Conservation (phyloP, 2,797 vertebrate species). For the Sphaeramia orbicularis region DNA sequence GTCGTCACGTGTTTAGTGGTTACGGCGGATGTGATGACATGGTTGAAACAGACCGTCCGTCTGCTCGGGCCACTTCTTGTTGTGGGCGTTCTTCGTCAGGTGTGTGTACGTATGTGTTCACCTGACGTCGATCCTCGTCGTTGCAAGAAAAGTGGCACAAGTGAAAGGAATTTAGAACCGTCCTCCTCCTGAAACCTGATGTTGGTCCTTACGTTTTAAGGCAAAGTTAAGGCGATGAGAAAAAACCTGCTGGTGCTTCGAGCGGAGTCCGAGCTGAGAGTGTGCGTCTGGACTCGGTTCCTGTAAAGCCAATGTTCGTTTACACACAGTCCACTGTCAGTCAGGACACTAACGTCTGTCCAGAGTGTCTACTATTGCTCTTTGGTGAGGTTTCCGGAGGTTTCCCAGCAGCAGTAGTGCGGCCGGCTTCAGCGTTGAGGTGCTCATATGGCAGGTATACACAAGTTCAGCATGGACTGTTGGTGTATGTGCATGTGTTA, state of each 20-base stretch:
- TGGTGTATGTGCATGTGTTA: slow-evolving; percentile 24
- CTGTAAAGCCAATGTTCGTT: slow-evolving; percentile 22
- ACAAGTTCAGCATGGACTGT: slow-evolving; percentile 57
- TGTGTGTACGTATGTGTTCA: not conserved
- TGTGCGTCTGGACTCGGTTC: slow-evolving; percentile 40
- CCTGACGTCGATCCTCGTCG: slow-evolving; percentile 32
- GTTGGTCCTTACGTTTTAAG: slow-evolving; percentile 59
- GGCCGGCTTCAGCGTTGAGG: slow-evolving; percentile 62
- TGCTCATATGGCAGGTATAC: slow-evolving; percentile 42
- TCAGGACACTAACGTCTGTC: slow-evolving; percentile 61
- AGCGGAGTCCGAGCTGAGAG: slow-evolving; percentile 39
- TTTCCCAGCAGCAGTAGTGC: slow-evolving; percentile 63
- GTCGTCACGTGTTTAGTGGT: slow-evolving; percentile 77
- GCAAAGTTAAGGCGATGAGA: slow-evolving; percentile 69
- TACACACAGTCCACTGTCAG: slow-evolving; percentile 61
- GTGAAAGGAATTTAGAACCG: slow-evolving; percentile 16
- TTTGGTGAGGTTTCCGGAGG: slow-evolving; percentile 76
- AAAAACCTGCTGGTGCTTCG: slow-evolving; percentile 65
- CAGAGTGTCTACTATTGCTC: slow-evolving; percentile 63
- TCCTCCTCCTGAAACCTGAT: slow-evolving; percentile 43
- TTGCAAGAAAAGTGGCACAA: slow-evolving; percentile 38
- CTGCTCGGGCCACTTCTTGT: slow-evolving; percentile 33
- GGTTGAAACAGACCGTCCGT: slow-evolving; percentile 43
- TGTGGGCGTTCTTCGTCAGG: slow-evolving; percentile 21
- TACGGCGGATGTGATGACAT: slow-evolving; percentile 69